Base-by-base conservation (phyloP, 2,113 vertebrate genomes). In the Myiagra hebetior region DNA sequence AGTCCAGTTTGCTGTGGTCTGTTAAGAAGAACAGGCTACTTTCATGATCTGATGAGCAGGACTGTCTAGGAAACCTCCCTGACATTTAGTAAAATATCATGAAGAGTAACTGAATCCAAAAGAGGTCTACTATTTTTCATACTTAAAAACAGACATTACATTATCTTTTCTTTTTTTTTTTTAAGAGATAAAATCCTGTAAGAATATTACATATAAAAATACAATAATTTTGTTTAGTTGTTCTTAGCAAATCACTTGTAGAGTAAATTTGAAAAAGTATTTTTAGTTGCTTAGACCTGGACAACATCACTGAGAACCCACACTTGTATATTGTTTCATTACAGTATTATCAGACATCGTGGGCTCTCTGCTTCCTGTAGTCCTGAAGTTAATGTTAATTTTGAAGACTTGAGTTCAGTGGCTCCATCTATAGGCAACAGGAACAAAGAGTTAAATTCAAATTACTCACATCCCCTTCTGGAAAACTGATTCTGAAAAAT, bases 401-500 rank as follows among this genome's bases (percentile, higher is more conserved):
- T 73, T 85, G 17, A 49, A 77, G 55, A 41, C 10, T 46, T 77
- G 9, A 72, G 7, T 33, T 60, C 15, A 23, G 13, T 60, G 14
- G 41, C 31, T 87, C 24, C 41, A 83, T 31, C 18, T 44, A 10
- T 2, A 67, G 16, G 2, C 11, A 76, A 41, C 20, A 57, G 28
- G 12, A 85, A 76, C 26, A 85, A 89, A 69, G 65, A 77, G 15
- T 88, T 91, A 69, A 77, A 91, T 84, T 89, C 24, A 46, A 65
- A 70, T 84, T 59, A 46, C 21, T 91, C 42, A 56, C 55, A 59
- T 33, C 8, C 3, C 8, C 7, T 50, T 81, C 80, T 74, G 42
- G 77, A 92, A 84, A 86, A 17, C 21, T 59, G 56, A 63, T 59
- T 83, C 69, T 93, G 76, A 87, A 92, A 75, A 93, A 55, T 2